Conservation (phyloP, 2,888 invertebrate genomes). For the Drosophila affinis region DNA sequence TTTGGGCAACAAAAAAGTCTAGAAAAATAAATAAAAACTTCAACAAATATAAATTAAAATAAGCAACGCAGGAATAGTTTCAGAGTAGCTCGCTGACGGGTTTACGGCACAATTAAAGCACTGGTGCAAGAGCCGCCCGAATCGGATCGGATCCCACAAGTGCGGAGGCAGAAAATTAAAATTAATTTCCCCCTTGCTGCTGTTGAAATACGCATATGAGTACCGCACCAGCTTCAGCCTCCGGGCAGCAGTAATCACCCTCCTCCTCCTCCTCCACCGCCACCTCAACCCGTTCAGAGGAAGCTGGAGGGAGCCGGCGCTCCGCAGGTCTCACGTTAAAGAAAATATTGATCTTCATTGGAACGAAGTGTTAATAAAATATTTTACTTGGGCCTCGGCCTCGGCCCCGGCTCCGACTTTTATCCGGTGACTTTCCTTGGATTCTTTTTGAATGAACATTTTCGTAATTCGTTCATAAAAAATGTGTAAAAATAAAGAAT, state of each 20-base stretch:
- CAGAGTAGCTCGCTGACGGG: slow-evolving; percentile 61
- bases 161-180: slow-evolving; percentile 46
- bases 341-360: slow-evolving; percentile 77
- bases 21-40: slow-evolving; percentile 73
- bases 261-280: background rate
- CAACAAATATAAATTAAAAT: slow-evolving; percentile 76
- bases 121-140: slow-evolving; percentile 24
- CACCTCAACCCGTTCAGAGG: slow-evolving; percentile 42
- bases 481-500: slow-evolving; percentile 19
- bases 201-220: slow-evolving; percentile 54
- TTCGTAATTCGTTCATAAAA: slow-evolving; percentile 63
- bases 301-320: slow-evolving; percentile 55
- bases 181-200: slow-evolving; percentile 65
- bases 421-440: slow-evolving; percentile 10
- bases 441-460: slow-evolving; percentile 57
- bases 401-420: slow-evolving; percentile 12
- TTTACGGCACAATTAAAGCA: slow-evolving; percentile 71
- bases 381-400: slow-evolving; percentile 58
- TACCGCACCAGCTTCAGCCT: slow-evolving; percentile 20
- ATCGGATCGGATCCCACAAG: slow-evolving; percentile 12
- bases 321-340: slow-evolving; percentile 56
- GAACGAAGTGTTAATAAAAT: slow-evolving; percentile 76
- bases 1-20: slow-evolving; percentile 34
- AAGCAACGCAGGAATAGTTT: slow-evolving; percentile 70
- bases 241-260: slow-evolving; percentile 3